Evolutionary conservation across 2,888 invertebrate species (phyloP).

Genomic region (Heteromyza rotundicornis): DNA sequence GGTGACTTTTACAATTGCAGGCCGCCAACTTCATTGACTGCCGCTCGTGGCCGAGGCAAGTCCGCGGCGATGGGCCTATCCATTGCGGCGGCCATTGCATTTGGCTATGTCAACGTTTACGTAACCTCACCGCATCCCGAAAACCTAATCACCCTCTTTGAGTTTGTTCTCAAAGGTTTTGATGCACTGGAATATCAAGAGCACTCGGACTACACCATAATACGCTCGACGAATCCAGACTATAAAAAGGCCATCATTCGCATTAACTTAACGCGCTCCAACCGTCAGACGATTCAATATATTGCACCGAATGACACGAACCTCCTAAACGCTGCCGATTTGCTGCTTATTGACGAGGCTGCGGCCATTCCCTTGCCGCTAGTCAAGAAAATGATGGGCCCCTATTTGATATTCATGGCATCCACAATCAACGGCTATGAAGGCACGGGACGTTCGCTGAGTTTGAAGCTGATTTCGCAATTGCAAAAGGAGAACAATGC

Average conservation of each 20-base stretch:
- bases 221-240: conserved; percentile 94
- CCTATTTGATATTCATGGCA: conserved; percentile 92
- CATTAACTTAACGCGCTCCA: conserved; percentile 88
- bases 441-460: conserved; percentile 95
- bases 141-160: conserved; percentile 95
- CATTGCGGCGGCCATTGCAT: conserved; percentile 83
- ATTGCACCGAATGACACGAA: conserved; percentile 92
- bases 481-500: conserved; percentile 71
- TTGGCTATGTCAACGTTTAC: conserved; percentile 86
- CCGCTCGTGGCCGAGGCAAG: conserved; percentile 96
- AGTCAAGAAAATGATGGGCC: conserved; percentile 87
- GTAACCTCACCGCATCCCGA: conserved; percentile 98
- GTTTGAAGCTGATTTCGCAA: conserved; percentile 92
- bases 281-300: conserved; percentile 96
- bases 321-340: conserved; percentile 89
- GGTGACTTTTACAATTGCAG: conserved; percentile 55
- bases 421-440: conserved; percentile 99
- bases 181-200: conserved; percentile 94
- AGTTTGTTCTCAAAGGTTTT: conserved; percentile 94
- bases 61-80: conserved; percentile 96
- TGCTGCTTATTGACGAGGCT: conserved; percentile 97
- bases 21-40: conserved; percentile 93
- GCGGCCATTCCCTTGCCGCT: conserved; percentile 96
- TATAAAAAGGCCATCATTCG: conserved; percentile 95
- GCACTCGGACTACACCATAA: conserved; percentile 92